Base-by-base conservation (phyloP, 2,888 invertebrate species). In the Caradrina kadenii region DNA sequence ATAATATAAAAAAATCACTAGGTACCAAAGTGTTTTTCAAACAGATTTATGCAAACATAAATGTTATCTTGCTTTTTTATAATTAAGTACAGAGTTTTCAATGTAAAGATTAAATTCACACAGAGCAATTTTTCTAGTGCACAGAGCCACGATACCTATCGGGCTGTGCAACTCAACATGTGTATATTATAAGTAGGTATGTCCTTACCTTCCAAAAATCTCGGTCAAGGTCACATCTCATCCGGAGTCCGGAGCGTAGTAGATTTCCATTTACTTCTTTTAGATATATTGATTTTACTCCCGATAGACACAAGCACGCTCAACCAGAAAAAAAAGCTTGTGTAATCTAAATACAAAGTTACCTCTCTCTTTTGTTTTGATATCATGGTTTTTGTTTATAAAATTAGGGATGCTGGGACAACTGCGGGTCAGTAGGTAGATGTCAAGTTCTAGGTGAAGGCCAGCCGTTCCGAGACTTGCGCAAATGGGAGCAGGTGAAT, bases 401-500 rank as follows among this genome's bases (percentile, higher is more conserved):
- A 35, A 58, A 61, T 42, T 11, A 74, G 64, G 66, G 73, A 65
- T 64, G 61, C 55, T 59, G 70, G 62, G 63, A 69, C 69, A 53
- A 35, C 68, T 61, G 21, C 58, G 69, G 85, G 78, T 84, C 87
- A 91, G 88, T 86, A 84, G 84, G 65, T 76, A 79, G 90, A 86
- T 89, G 89, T 87, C 89, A 90, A 86, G 88, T 84, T 87, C 87
- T 88, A 77, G 92, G 93, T 90, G 93, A 93, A 90, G 93, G 93
- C 72, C 86, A 79, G 19, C n/a, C n/a, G n/a, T n/a, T 49, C 39
- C 63, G 64, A 59, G 77, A 73, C 82, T 79, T 89, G 93, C 92
- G 92, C 91, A 89, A 67, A 81, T 58, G 78, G 62, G 48, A 78
- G 73, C 86, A 7, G 6, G 19, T 54, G 31, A 84, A 80, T 84